Evolutionary conservation across 2,888 invertebrate genomes (phyloP).

Genomic region (Epirrita christyi): DNA sequence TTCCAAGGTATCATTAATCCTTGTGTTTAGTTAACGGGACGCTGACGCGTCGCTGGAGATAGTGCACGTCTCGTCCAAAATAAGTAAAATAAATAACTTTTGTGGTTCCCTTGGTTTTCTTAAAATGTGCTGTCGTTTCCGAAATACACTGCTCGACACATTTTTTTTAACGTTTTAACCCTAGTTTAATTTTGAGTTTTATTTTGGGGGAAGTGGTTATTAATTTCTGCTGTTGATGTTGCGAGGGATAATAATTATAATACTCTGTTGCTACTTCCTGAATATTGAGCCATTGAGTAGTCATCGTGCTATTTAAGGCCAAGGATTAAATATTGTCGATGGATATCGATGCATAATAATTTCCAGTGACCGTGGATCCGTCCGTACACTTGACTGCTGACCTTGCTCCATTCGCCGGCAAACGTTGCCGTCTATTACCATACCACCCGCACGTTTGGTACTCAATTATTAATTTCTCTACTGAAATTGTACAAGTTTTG

Average conservation of each 20-base stretch:
- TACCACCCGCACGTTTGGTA: slow-evolving; percentile 51
- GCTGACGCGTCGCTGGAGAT: slow-evolving; percentile 4
- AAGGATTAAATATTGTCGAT: slow-evolving; percentile 42
- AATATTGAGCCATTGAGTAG: slow-evolving; percentile 12
- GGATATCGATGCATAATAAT: slow-evolving; percentile 52
- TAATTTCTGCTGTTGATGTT: slow-evolving; percentile 50
- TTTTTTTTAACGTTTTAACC: slow-evolving; percentile 38
- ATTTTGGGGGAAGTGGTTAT: slow-evolving; percentile 52
- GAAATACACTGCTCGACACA: slow-evolving; percentile 18
- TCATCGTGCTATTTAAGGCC: slow-evolving; percentile 14
- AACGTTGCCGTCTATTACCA: slow-evolving; percentile 56
- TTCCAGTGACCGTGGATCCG: slow-evolving; percentile 56
- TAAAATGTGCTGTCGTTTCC: slow-evolving; percentile 15
- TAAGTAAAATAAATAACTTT: slow-evolving; percentile 17
- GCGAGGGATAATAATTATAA: background rate
- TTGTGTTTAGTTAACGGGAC: slow-evolving; percentile 12
- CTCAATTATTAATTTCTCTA: slow-evolving; percentile 51
- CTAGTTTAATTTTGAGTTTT: slow-evolving; percentile 48
- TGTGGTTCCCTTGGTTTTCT: slow-evolving; percentile 8
- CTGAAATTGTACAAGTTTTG: slow-evolving; percentile 23
- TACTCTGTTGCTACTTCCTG: slow-evolving; percentile 25
- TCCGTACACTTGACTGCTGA: slow-evolving; percentile 61
- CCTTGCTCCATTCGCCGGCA: slow-evolving; percentile 63
- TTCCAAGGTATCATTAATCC: slow-evolving; percentile 36
- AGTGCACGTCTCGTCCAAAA: slow-evolving; percentile 13